phyloP scores from a whole-genome alignment of 2,888 invertebrate species.

The Atherix ibis region DNA sequence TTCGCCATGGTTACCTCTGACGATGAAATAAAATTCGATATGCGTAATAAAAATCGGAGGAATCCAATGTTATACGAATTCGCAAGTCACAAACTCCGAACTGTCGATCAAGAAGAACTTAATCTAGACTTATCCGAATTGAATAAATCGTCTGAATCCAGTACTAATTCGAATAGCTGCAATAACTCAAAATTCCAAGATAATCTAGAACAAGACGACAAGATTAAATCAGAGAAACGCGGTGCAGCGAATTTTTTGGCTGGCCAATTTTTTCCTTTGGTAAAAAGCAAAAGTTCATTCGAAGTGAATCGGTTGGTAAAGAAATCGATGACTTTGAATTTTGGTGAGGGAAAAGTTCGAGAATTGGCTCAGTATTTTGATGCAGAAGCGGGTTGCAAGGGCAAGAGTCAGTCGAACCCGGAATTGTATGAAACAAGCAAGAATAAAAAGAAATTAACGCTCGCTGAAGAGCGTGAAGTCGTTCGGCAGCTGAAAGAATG shows the following conservation, averaged over 20 bases:
- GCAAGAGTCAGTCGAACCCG: conserved; percentile 35
- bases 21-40: too few relatives aligned
- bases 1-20: background rate
- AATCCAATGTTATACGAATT: background rate
- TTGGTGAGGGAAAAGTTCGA: conserved; percentile 53
- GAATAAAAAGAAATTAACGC: conserved; percentile 15
- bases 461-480: conserved; percentile 22
- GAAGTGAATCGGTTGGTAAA: conserved; percentile 10
- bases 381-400: conserved; percentile 5
- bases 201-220: background rate
- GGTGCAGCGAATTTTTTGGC: background rate
- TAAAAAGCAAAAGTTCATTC: conserved; percentile 23
- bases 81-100: background rate
- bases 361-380: conserved; percentile 55
- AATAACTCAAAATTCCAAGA: too few relatives aligned
- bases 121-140: conserved; percentile 24
- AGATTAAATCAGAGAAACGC: background rate
- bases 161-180: too few relatives aligned
- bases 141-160: conserved; percentile 15
- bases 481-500: conserved; percentile 29
- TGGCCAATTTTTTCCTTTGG: conserved; percentile 17
- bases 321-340: conserved; percentile 15
- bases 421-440: conserved; percentile 28
- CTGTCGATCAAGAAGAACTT: conserved; percentile 10
- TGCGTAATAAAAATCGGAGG: too few relatives aligned